These are phyloP conservation scores for Ectropis grisescens DNA, from an alignment of 1,140 invertebrate species.

Conservation along the genomic window DNA sequence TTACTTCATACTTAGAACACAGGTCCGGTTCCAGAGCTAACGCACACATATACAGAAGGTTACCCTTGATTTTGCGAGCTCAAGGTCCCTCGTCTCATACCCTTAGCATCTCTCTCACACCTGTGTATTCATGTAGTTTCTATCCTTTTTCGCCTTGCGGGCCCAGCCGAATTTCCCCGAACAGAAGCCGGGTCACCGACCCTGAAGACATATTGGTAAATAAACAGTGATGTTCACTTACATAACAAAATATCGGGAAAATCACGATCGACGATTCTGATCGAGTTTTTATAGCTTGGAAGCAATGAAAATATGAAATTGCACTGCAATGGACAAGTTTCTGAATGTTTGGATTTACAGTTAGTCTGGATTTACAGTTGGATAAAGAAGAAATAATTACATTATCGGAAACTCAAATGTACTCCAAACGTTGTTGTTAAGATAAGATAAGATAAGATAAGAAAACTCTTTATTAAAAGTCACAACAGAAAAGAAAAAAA, in stretches of 20 bases:
- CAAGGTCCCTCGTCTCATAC: constrained; percentile 69
- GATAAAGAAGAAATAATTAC: too few relatives aligned
- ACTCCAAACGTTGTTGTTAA: too few relatives aligned
- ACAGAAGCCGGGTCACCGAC: constrained; percentile 39
- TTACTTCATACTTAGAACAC: too few relatives aligned
- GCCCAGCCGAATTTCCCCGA: constrained; percentile 59
- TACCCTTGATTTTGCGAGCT: constrained; percentile 68
- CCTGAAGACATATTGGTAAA: constrained; percentile 64
- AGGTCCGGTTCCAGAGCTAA: constrained; percentile 21
- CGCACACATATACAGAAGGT: constrained; percentile 40
- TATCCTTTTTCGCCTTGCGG: constrained; percentile 48
- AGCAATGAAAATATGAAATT: too few relatives aligned
- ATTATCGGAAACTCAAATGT: too few relatives aligned
- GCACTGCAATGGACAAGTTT: too few relatives aligned
- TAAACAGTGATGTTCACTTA: constrained; percentile 60
- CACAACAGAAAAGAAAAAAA: too few relatives aligned
- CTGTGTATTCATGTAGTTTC: constrained; percentile 27
- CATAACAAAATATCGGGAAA: constrained; percentile 38
- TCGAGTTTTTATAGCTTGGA: constrained; percentile 7
- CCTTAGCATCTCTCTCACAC: constrained; percentile 33
- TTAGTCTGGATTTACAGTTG: too few relatives aligned
- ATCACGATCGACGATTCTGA: constrained; percentile 13
- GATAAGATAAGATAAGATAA: too few relatives aligned
- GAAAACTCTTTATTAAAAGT: too few relatives aligned
- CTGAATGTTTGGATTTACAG: too few relatives aligned